Evolutionary conservation across 2,797 vertebrate genomes (phyloP), one percentile per base, ranked within the genome.

Genomic region (Nyctibius grandis): DNA sequence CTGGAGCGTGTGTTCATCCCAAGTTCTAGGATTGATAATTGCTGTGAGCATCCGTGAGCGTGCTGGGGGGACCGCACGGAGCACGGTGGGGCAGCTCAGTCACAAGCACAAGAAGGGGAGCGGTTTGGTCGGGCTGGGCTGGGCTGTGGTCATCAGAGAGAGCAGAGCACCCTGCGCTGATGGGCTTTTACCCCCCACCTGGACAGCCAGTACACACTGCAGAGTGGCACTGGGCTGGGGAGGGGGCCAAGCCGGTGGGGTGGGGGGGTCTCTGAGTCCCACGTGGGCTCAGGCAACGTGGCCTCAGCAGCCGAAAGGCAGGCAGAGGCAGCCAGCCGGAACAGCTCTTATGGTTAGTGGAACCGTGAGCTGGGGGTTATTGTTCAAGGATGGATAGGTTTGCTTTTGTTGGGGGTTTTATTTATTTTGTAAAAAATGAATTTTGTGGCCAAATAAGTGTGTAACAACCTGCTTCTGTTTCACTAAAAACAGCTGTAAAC

Each of bases 331-430:
- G 16, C 14, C 47, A 72, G 51, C 33, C 1, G 0, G 26, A 44
- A 31, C 0, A 0, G 31, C 5, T 1, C 42, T 45, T 29, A 12
- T 0, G 0, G 9, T 4, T 1, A 1, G 45, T 11, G n/a, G 48
- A 38, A 26, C 29, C 15, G 61, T 0, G 0, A 45, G 59, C 47
- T 47, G 51, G 40, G 25, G 20, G 16, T 19, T 25, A 3, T 88
- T 83, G 69, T 51, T 25, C 78, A 50, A 50, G 57, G 75, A 17
- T 12, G 26, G 21, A 13, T 18, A 38, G 25, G 9, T 34, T 57
- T 68, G 22, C 13, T 29, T 54, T 40, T 83, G 11, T 53, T 9
- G 11, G 1, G 6, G 4, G 18, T 23, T 61, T 65, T 29, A 9
- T 64, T 77, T 33, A 23, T 15, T 70, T 25, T 45, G 54, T 26